phyloP scores from a whole-genome alignment of 2,113 vertebrate species.

The Galemys pyrenaicus region DNA sequence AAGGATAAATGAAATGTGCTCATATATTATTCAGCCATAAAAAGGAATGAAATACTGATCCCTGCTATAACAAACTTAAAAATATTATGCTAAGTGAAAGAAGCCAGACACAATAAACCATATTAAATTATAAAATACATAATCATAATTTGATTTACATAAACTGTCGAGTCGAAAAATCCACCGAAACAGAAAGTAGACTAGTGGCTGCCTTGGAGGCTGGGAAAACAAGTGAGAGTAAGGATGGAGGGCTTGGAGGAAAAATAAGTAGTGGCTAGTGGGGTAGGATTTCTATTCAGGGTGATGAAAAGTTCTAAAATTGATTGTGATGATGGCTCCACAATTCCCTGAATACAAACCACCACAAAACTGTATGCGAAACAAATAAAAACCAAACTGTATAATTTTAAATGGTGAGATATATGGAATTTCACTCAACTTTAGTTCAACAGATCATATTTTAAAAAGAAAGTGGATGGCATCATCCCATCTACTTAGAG shows the following conservation, averaged over 20 bases:
- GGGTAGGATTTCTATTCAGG: background rate
- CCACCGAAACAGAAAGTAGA: background rate
- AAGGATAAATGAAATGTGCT: background rate
- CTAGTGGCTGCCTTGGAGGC: background rate
- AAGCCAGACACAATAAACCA: background rate
- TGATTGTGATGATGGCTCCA: background rate
- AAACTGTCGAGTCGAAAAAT: conserved; percentile 10
- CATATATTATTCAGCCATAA: background rate
- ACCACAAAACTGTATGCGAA: no score
- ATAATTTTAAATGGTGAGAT: background rate
- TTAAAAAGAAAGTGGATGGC: background rate
- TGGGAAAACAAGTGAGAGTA: background rate
- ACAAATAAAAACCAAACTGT: background rate
- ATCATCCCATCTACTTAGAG: background rate
- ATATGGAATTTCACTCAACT: background rate
- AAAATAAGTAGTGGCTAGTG: background rate
- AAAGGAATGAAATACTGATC: background rate
- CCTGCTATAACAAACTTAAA: background rate
- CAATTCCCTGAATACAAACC: background rate
- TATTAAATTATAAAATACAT: no score
- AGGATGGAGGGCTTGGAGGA: no score
- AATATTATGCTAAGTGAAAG: background rate
- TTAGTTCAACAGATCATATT: background rate
- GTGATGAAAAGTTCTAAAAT: background rate
- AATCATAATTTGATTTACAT: background rate